Evolutionary conservation across 2,797 vertebrate species (phyloP).

Genomic region (Anableps anableps): DNA sequence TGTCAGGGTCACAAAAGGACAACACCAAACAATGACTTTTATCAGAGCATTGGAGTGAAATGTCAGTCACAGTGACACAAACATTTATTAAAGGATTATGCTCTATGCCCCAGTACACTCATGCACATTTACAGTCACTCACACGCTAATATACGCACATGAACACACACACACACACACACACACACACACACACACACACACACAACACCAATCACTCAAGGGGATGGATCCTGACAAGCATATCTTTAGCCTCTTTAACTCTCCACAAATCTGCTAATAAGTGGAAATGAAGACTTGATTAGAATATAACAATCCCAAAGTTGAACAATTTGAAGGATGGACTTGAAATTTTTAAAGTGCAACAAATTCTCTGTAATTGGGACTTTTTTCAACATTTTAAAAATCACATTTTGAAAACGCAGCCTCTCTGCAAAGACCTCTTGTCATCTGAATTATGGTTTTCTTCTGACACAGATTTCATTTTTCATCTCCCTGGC

Average conservation of each 20-base stretch:
- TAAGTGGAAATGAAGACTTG: constrained; percentile 66
- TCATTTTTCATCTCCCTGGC: constrained; percentile 17
- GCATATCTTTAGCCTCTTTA: constrained; percentile 60
- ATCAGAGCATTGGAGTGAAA: constrained; percentile 34
- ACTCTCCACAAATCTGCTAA: constrained; percentile 62
- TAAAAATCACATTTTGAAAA: constrained; percentile 23
- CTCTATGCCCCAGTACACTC: constrained; percentile 39
- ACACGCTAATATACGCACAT: constrained; percentile 20
- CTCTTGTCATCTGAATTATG: constrained; percentile 29
- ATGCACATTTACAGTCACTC: constrained; percentile 40
- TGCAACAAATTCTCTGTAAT: constrained; percentile 21
- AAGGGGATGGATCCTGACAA: constrained; percentile 69
- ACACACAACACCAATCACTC: constrained; percentile 55
- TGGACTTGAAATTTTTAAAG: constrained; percentile 44
- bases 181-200: constrained; percentile 13
- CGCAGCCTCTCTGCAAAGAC: constrained; percentile 21
- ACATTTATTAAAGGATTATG: constrained; percentile 50
- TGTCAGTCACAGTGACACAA: constrained; percentile 38
- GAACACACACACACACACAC: constrained; percentile 11
- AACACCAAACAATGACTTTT: constrained; percentile 40
- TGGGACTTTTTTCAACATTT: constrained; percentile 23
- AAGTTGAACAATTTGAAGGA: constrained; percentile 49
- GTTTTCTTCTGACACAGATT: constrained; percentile 14
- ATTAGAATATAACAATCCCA: constrained; percentile 60
- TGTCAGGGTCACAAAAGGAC: constrained; percentile 35